phyloP scores from a whole-genome alignment of 2,113 vertebrate genomes.

The Erpornis zantholeuca region DNA sequence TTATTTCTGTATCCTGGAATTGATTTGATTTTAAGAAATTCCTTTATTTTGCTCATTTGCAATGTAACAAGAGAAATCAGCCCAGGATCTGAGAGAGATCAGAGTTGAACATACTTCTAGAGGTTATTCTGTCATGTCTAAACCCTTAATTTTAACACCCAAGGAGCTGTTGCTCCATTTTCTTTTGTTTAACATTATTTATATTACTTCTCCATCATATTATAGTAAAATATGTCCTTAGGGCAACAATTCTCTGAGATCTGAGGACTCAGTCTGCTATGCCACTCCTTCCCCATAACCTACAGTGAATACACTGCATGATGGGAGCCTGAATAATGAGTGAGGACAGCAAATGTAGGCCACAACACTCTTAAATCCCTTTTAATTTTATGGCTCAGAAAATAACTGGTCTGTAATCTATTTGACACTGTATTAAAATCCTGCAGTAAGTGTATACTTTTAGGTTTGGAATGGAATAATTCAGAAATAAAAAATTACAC shows the following conservation, averaged over 20 bases:
- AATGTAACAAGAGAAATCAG: neutral
- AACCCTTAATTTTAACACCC: neutral
- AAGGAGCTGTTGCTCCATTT: neutral
- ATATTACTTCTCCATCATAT: neutral
- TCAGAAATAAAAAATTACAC: neutral
- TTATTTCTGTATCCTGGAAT: neutral
- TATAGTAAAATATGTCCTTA: neutral
- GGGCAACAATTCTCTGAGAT: neutral
- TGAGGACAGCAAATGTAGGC: conserved; percentile 5
- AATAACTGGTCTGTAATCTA: neutral
- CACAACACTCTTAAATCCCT: neutral
- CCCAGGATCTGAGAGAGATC: neutral
- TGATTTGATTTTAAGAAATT: neutral
- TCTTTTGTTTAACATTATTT: neutral
- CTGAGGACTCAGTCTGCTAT: neutral
- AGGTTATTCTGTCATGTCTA: neutral
- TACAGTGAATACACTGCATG: neutral
- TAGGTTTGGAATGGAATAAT: neutral
- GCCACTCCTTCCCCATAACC: neutral
- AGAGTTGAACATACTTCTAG: neutral
- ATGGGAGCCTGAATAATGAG: neutral
- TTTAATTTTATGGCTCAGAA: neutral
- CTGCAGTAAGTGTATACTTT: neutral
- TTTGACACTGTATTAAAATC: neutral
- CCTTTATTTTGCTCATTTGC: neutral